Evolutionary conservation across 2,888 invertebrate species (phyloP).

Genomic region (Agrotis exclamationis): DNA sequence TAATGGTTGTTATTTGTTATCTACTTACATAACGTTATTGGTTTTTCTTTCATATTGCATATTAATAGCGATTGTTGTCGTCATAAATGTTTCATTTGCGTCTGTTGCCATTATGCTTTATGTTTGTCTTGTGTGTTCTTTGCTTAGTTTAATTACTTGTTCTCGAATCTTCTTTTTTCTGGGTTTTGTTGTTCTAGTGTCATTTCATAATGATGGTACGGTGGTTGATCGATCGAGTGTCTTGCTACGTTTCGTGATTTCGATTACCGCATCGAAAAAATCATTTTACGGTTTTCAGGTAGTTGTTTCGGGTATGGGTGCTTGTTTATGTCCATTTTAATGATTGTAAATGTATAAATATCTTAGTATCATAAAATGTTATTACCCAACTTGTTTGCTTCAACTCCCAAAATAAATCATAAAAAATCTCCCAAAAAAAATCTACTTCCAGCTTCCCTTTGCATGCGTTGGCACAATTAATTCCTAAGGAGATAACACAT

Average conservation of each 20-base stretch:
- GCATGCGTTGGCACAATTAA: constrained; percentile 20
- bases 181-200: neutral
- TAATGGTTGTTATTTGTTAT: constrained; percentile 37
- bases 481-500: constrained; percentile 13
- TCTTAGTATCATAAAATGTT: too few species aligned
- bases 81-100: constrained; percentile 8
- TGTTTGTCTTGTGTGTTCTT: neutral
- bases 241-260: too few species aligned
- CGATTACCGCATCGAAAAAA: too few species aligned
- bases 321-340: too few species aligned
- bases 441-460: constrained; percentile 2
- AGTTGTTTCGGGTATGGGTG: too few species aligned
- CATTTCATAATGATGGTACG: neutral
- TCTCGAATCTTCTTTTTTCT: neutral
- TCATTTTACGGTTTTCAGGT: too few species aligned
- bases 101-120: neutral
- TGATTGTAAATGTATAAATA: too few species aligned
- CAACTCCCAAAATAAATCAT: too few species aligned
- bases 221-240: too few species aligned
- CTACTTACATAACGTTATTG: constrained; percentile 29
- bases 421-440: too few species aligned
- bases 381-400: neutral
- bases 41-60: constrained; percentile 1
- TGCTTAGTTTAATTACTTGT: neutral
- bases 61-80: constrained; percentile 16